A percentile compares a stretch with the other conserved stretches of the same genome.
Evolutionary conservation across 2,113 vertebrate genomes (phyloP).

Genomic region (Callorhinus ursinus): DNA sequence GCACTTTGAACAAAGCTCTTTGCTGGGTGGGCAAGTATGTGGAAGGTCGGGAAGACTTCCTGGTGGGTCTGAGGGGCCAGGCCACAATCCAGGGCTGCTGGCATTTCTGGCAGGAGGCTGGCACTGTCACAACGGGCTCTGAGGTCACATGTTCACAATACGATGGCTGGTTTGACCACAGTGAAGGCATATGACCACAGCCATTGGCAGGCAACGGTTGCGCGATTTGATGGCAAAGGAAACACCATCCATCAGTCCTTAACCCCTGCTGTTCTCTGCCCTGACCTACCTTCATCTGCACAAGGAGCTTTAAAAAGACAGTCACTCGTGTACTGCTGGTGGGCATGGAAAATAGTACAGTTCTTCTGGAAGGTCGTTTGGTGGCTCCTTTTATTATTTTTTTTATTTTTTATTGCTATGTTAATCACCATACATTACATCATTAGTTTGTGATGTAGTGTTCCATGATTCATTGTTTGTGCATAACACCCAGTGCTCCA

Average conservation of each 20-base stretch:
- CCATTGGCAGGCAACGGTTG: neutral
- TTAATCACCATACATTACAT: too few relatives aligned
- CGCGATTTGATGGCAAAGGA: neutral
- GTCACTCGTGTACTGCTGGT: rapidly evolving
- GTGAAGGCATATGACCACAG: too few relatives aligned
- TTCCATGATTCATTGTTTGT: too few relatives aligned
- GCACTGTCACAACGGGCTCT: neutral
- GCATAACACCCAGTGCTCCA: too few relatives aligned
- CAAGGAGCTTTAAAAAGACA: too few relatives aligned
- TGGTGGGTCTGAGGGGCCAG: neutral
- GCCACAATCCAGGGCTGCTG: neutral
- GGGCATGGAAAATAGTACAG: neutral
- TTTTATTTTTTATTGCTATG: too few relatives aligned
- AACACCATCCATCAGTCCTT: neutral
- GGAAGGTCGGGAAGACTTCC: neutral
- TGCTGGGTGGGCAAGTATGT: neutral
- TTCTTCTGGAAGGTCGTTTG: neutral
- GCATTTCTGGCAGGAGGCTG: neutral
- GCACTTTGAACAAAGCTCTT: neutral
- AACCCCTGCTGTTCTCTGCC: neutral
- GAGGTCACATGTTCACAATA: neutral
- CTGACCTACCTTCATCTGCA: too few relatives aligned
- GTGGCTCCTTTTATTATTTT: neutral
- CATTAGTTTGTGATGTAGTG: too few relatives aligned
- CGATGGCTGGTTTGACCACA: neutral